phyloP scores from a whole-genome alignment of 2,113 vertebrate species.

The Dascyllus trimaculatus region DNA sequence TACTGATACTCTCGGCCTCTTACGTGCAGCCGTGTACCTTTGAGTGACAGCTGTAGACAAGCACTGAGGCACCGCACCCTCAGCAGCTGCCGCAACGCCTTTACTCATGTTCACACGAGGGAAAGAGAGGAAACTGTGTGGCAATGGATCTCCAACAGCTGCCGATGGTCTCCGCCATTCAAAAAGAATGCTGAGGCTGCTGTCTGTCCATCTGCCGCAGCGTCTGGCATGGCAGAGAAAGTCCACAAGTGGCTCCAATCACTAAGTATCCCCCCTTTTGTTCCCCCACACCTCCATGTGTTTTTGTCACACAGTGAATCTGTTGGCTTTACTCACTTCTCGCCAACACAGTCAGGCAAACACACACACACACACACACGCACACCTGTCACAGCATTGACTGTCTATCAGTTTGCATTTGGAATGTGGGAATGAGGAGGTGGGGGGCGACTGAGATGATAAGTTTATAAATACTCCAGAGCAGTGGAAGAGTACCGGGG shows the following conservation, averaged over 20 bases:
- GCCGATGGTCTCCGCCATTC: conserved; percentile 50
- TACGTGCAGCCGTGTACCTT: background rate
- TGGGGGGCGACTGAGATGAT: conserved; percentile 55
- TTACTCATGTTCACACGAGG: conserved; percentile 56
- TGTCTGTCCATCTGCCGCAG: conserved; percentile 40
- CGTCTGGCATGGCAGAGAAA: conserved; percentile 32
- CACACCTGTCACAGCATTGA: conserved; percentile 39
- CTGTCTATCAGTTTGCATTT: conserved; percentile 54
- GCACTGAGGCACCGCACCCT: conserved; percentile 1
- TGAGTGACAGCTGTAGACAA: conserved; percentile 61
- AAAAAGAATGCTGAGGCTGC: conserved; percentile 40
- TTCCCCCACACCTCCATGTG: background rate
- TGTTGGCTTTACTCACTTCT: conserved; percentile 21
- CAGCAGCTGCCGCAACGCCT: conserved; percentile 40
- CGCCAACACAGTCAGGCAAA: background rate
- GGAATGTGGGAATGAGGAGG: conserved; percentile 64
- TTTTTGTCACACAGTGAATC: conserved; percentile 49
- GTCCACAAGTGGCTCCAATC: conserved; percentile 46
- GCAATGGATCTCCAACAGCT: conserved; percentile 57
- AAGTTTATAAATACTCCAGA: conserved; percentile 75
- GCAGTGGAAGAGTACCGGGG: conserved; percentile 41
- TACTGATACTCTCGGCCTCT: background rate
- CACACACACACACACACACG: background rate
- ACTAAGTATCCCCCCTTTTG: conserved; percentile 31
- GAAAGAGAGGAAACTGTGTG: conserved; percentile 41